These are phyloP conservation scores for Plebejus argus DNA, from an alignment of 2,888 invertebrate genomes.

Conservation along the genomic window DNA sequence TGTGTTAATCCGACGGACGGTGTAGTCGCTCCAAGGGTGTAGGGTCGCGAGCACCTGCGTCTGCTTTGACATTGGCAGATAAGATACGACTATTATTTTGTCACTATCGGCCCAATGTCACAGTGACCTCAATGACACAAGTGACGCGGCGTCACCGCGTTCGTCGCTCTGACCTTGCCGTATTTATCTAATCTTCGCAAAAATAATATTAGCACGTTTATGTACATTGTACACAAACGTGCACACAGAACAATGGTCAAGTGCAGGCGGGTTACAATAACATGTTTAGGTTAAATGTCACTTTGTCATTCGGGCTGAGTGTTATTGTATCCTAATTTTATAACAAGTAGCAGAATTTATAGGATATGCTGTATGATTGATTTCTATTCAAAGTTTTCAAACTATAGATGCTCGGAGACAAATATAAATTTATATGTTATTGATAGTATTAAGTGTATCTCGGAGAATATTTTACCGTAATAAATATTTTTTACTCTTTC, in stretches of 20 bases:
- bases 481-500: not conserved
- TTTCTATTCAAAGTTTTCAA: no score
- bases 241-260: constrained; percentile 35
- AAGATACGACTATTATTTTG: constrained; percentile 79
- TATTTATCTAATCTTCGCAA: constrained; percentile 79
- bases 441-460: no score
- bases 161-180: constrained; percentile 72
- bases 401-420: no score
- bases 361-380: no score
- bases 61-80: constrained; percentile 78
- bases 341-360: no score
- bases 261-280: constrained; percentile 9
- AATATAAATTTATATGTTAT: no score
- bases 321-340: not conserved
- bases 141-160: constrained; percentile 68
- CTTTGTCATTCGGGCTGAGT: not conserved
- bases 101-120: constrained; percentile 78
- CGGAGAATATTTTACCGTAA: not conserved
- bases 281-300: not conserved
- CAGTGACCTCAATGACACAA: constrained; percentile 79
- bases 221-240: constrained; percentile 41
- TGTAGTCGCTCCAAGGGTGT: constrained; percentile 51
- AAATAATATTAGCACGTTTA: constrained; percentile 57
- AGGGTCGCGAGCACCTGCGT: constrained; percentile 75
- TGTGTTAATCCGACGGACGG: constrained; percentile 27